A percentile compares a stretch with the other conserved stretches of the same genome.
phyloP scores from a whole-genome alignment of 2,888 invertebrate species.

The Lasioglossum calceatum region DNA sequence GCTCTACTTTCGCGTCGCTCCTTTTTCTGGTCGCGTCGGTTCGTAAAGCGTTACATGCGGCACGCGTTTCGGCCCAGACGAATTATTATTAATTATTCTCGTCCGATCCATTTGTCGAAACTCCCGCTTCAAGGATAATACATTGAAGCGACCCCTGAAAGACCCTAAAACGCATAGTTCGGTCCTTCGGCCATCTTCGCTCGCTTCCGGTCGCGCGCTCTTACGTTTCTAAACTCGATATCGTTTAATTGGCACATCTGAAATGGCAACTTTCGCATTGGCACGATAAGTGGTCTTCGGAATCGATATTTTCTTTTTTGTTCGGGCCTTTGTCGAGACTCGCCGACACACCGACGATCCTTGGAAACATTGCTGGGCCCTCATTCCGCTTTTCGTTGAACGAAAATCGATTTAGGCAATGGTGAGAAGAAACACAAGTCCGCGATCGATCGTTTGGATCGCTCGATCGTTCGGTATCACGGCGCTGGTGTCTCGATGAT shows the following conservation, averaged over 20 bases:
- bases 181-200: not conserved
- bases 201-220: conserved; percentile 39
- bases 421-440: conserved; percentile 5
- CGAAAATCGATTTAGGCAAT: conserved; percentile 21
- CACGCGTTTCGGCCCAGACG: conserved; percentile 31
- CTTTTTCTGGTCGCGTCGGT: not conserved
- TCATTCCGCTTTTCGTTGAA: not conserved
- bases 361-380: not conserved
- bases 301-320: conserved; percentile 11
- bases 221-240: conserved; percentile 64
- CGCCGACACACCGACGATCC: conserved; percentile 15
- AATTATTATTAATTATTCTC: not conserved
- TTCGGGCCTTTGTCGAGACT: conserved; percentile 12
- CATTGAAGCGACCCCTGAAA: not conserved
- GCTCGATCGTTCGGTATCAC: not conserved
- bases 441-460: conserved; percentile 14
- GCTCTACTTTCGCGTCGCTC: conserved; percentile 6
- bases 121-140: not conserved
- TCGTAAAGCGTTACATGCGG: conserved; percentile 23
- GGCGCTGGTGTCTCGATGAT: conserved; percentile 6
- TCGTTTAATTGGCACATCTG: conserved; percentile 81
- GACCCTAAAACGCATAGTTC: conserved; percentile 2
- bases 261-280: conserved; percentile 83
- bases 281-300: conserved; percentile 76
- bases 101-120: conserved; percentile 13